Percentiles rank a stretch among this genome's conserved stretches.
phyloP scores from a whole-genome alignment of 2,797 vertebrate genomes.

The Sebastes aleutianus region DNA sequence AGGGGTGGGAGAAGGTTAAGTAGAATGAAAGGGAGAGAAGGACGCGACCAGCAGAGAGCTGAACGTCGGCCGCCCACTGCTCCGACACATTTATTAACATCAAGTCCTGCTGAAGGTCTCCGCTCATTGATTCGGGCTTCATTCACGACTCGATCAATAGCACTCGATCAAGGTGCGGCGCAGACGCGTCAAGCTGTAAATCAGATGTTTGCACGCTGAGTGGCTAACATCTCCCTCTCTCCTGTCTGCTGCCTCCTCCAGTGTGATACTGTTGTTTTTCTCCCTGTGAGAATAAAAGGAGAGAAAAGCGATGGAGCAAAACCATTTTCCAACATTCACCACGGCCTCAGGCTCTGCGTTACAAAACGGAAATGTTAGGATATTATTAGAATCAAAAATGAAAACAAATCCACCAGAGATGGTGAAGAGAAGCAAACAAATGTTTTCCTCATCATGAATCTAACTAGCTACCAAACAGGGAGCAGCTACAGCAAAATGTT shows the following conservation, averaged over 20 bases:
- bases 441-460: not conserved
- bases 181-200: conserved; percentile 40
- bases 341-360: not conserved
- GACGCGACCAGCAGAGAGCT: not conserved
- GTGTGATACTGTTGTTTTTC: not conserved
- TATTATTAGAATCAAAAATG: conserved; percentile 22
- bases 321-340: not conserved
- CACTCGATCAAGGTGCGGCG: conserved; percentile 47
- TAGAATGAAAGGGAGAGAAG: conserved; percentile 31
- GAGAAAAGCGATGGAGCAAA: not conserved
- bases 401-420: not conserved
- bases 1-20: conserved; percentile 38
- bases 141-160: conserved; percentile 63
- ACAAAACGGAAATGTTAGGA: not conserved
- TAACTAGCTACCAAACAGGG: not conserved
- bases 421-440: not conserved
- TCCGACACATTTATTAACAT: conserved; percentile 54
- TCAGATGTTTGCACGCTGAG: conserved; percentile 28
- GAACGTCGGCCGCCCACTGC: conserved; percentile 40
- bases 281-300: conserved; percentile 16
- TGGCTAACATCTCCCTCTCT: not conserved
- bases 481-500: not conserved
- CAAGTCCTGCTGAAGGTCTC: conserved; percentile 46
- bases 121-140: conserved; percentile 51
- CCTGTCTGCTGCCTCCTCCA: not conserved